These are phyloP conservation scores for Petrophora chlorosata DNA, from an alignment of 2,888 invertebrate species.

Conservation along the genomic window DNA sequence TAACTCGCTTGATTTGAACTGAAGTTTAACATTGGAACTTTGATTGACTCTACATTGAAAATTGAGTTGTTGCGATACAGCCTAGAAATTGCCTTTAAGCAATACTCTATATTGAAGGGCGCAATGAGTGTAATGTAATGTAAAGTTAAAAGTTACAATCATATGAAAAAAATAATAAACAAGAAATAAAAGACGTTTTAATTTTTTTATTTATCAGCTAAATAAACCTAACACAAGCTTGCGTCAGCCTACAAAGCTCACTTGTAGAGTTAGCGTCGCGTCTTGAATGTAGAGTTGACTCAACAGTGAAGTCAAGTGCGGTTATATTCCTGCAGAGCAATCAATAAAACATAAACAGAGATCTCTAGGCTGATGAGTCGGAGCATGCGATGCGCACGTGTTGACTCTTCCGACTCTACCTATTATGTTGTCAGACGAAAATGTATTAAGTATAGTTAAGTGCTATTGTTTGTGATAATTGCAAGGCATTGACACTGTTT, in stretches of 20 bases:
- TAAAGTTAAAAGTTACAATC: too few relatives aligned
- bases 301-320: constrained; percentile 11
- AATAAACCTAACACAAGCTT: too few relatives aligned
- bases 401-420: constrained; percentile 55
- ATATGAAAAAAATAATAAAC: too few relatives aligned
- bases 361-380: constrained; percentile 54
- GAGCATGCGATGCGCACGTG: constrained; percentile 72
- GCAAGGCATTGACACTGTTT: background rate
- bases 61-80: too few relatives aligned
- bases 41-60: too few relatives aligned
- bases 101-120: too few relatives aligned
- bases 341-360: constrained; percentile 55
- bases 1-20: too few relatives aligned
- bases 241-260: background rate
- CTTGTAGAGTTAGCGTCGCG: background rate
- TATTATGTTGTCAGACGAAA: constrained; percentile 48
- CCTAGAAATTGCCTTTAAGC: too few relatives aligned
- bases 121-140: too few relatives aligned
- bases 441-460: background rate
- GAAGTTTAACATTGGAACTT: too few relatives aligned
- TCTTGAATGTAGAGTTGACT: background rate
- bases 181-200: too few relatives aligned
- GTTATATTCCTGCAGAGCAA: constrained; percentile 36
- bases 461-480: constrained; percentile 2
- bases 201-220: too few relatives aligned